Conservation (phyloP, 2,888 invertebrate species). For the Nomada ferruginata region DNA sequence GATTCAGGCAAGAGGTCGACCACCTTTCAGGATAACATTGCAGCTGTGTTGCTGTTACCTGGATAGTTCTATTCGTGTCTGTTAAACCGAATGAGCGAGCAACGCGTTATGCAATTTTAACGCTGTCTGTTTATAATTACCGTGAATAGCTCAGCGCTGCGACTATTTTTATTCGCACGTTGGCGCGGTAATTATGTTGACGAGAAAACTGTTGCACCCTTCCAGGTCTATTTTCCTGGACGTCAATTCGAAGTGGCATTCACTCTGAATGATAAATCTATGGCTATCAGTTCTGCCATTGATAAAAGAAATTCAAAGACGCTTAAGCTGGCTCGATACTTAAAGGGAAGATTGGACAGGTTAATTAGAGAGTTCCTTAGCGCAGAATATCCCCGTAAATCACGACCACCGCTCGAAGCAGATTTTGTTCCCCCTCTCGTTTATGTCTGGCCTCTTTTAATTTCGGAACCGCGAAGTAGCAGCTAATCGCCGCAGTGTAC, state of each 20-base stretch:
- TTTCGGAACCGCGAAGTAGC: not conserved
- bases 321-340: too few relatives aligned
- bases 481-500: not conserved
- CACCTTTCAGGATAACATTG: conserved; percentile 19
- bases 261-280: too few relatives aligned
- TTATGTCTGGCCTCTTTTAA: not conserved
- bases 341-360: too few relatives aligned
- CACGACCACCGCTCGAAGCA: not conserved
- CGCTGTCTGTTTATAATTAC: not conserved
- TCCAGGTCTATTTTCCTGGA: not conserved
- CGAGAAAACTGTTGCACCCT: not conserved
- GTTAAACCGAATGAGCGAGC: not conserved
- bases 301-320: too few relatives aligned
- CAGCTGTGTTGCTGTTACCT: not conserved
- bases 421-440: not conserved
- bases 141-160: not conserved
- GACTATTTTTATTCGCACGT: not conserved
- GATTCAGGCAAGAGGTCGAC: conserved; percentile 46
- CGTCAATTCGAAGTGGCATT: not conserved
- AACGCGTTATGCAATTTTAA: conserved; percentile 4
- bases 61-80: not conserved
- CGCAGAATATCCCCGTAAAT: not conserved
- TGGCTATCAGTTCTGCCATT: too few relatives aligned
- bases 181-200: too few relatives aligned
- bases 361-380: too few relatives aligned